Conservation (phyloP, 2,113 vertebrate genomes). For the rabbit (Oryctolagus cuniculus) region DNA sequence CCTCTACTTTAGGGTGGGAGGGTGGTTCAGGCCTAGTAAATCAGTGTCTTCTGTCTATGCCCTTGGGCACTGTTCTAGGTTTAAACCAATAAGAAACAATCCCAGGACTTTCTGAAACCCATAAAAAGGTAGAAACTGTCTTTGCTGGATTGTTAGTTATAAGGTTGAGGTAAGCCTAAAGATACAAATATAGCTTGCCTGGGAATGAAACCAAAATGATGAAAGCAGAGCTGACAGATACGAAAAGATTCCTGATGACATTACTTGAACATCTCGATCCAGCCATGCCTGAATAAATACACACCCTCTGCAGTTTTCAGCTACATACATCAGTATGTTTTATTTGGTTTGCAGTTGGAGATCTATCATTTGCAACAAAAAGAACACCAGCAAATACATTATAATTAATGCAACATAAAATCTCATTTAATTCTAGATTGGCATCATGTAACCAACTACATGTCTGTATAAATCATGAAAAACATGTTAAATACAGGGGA, state of each 20-base stretch:
- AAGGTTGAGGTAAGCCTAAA: neutral
- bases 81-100: conserved; percentile 37
- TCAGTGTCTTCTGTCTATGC: neutral
- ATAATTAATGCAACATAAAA: conserved; percentile 9
- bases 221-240: neutral
- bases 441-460: conserved; percentile 6
- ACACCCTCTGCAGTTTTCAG: neutral
- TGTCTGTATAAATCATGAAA: neutral
- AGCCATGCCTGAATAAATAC: neutral
- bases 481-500: neutral
- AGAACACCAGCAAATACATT: neutral
- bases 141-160: neutral
- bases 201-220: conserved; percentile 29
- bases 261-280: neutral
- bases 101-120: conserved; percentile 18
- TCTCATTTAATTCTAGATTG: conserved; percentile 59
- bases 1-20: neutral
- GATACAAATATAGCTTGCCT: neutral
- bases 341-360: conserved; percentile 25
- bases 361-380: conserved; percentile 54
- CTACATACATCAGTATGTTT: conserved; percentile 19
- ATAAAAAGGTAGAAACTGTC: neutral
- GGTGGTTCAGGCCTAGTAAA: neutral
- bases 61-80: conserved; percentile 8
- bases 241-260: neutral